Percentiles rank a stretch among this genome's conserved stretches.
These are phyloP conservation scores for Folsomia manolachei DNA, from an alignment of 2,888 invertebrate species.

Conservation along the genomic window DNA sequence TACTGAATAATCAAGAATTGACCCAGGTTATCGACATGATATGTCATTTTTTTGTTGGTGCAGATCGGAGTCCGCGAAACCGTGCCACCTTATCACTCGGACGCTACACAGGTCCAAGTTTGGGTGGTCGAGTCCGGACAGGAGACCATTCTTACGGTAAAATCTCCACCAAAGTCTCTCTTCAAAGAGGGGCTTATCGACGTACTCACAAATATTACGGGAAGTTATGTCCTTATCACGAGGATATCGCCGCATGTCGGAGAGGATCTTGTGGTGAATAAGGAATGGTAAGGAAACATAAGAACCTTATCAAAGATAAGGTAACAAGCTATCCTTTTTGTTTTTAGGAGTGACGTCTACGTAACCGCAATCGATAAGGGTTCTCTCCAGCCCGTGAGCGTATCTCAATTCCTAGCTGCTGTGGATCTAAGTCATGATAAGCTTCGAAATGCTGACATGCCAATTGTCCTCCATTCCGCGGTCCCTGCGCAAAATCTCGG, in stretches of 20 bases:
- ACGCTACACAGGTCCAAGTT: conserved; percentile 75
- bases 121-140: conserved; percentile 87
- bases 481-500: conserved; percentile 55
- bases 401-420: conserved; percentile 69
- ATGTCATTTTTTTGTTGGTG: no score
- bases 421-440: conserved; percentile 83
- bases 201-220: conserved; percentile 72
- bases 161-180: conserved; percentile 75
- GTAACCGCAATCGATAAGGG: conserved; percentile 71
- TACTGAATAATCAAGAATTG: no score
- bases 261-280: conserved; percentile 62
- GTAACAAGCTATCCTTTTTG: conserved; percentile 5
- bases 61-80: conserved; percentile 76
- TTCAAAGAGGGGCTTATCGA: conserved; percentile 69
- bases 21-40: no score
- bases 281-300: conserved; percentile 65
- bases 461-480: conserved; percentile 72
- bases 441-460: conserved; percentile 69
- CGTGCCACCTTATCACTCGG: conserved; percentile 73
- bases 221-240: conserved; percentile 74
- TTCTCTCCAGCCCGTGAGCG: conserved; percentile 66
- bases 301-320: no score
- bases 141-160: conserved; percentile 77
- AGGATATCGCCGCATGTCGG: conserved; percentile 72
- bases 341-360: conserved; percentile 75